These are phyloP conservation scores for Donacobius atricapilla DNA, from an alignment of 2,113 vertebrate genomes.

Conservation along the genomic window DNA sequence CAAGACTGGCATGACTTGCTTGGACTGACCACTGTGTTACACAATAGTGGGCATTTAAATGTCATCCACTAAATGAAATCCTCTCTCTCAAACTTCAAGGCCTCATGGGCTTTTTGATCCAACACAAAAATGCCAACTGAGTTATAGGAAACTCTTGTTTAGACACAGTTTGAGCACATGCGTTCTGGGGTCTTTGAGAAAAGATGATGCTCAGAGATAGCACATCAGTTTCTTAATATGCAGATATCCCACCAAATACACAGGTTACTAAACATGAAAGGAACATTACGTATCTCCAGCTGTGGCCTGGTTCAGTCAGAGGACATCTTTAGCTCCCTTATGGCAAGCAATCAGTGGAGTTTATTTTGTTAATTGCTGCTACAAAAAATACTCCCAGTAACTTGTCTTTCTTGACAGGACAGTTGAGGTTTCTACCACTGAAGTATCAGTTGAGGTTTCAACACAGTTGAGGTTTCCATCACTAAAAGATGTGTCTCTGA, in stretches of 20 bases:
- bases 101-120: not conserved
- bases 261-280: not conserved
- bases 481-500: not conserved
- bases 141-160: not conserved
- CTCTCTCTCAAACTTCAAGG: not conserved
- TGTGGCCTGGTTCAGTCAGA: not conserved
- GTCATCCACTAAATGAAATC: not conserved
- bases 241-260: not conserved
- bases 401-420: not conserved
- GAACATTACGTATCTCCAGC: not conserved
- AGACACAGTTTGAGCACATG: not conserved
- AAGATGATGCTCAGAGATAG: not conserved
- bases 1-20: not conserved
- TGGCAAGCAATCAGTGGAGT: not conserved
- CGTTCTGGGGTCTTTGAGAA: not conserved
- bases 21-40: not conserved
- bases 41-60: not conserved
- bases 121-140: not conserved
- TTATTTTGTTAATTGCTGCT: not conserved
- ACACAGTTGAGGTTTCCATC: not conserved
- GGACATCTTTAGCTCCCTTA: not conserved
- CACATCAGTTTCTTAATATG: not conserved
- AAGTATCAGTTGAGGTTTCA: not conserved
- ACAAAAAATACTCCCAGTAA: not conserved
- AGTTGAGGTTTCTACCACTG: not conserved